Evolutionary conservation across 1,140 invertebrate genomes (phyloP).

Genomic region (Drosophila orosa): DNA sequence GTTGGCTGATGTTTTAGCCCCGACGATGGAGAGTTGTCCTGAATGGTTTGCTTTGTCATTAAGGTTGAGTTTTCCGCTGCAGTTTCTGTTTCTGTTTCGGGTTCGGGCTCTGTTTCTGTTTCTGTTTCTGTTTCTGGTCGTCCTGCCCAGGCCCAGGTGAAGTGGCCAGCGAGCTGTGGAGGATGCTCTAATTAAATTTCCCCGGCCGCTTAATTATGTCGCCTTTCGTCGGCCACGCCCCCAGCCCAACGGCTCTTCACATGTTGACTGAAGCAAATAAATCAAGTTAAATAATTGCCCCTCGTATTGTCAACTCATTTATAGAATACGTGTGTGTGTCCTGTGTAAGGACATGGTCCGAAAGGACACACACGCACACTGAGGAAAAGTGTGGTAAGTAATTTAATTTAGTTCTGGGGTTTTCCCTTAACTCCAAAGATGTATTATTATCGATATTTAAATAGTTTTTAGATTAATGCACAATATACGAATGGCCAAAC

Average conservation of each 20-base stretch:
- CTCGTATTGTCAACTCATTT: slow-evolving; percentile 66
- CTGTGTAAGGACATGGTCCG: slow-evolving; percentile 8
- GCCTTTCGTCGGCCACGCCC: slow-evolving; percentile 16
- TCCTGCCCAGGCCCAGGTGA: slow-evolving; percentile 45
- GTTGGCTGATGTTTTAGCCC: slow-evolving; percentile 36
- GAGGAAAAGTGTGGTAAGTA: not conserved
- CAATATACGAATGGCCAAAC: too few species aligned
- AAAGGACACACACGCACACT: slow-evolving; percentile 1
- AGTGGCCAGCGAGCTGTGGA: slow-evolving; percentile 51
- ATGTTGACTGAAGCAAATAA: slow-evolving; percentile 75
- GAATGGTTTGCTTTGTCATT: slow-evolving; percentile 71
- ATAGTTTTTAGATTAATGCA: too few species aligned
- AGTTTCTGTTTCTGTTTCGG: slow-evolving; percentile 1
- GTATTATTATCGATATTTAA: too few species aligned
- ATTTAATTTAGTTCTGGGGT: too few species aligned
- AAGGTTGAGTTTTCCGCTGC: slow-evolving; percentile 47
- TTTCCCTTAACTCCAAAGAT: too few species aligned
- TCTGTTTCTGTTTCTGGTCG: not conserved
- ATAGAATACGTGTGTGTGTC: slow-evolving; percentile 1
- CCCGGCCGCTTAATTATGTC: slow-evolving; percentile 66
- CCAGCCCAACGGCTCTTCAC: slow-evolving; percentile 1
- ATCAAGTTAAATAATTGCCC: slow-evolving; percentile 80
- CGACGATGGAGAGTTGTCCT: slow-evolving; percentile 22
- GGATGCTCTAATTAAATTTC: slow-evolving; percentile 77
- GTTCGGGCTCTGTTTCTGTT: not conserved